phyloP scores from a whole-genome alignment of 2,113 vertebrate species.

The Hiodon tergisus region DNA sequence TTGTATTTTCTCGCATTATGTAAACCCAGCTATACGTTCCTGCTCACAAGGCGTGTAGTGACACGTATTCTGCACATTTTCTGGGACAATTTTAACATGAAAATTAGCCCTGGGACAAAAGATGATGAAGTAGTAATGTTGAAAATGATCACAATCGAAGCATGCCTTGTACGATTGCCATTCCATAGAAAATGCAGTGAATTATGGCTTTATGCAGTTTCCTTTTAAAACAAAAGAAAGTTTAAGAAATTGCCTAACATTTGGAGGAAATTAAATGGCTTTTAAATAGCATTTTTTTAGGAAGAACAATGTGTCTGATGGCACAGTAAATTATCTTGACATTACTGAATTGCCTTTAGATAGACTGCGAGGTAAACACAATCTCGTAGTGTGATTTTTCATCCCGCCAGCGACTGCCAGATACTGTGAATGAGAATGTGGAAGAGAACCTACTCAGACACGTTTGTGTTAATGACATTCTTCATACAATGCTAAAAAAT shows the following conservation, averaged over 20 bases:
- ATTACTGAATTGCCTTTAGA: slow-evolving; percentile 25
- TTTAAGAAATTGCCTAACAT: neutral
- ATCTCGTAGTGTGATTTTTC: neutral
- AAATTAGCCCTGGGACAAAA: neutral
- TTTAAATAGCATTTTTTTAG: slow-evolving; percentile 15
- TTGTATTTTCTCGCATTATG: slow-evolving; percentile 18
- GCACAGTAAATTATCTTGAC: slow-evolving; percentile 28
- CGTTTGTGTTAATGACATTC: neutral
- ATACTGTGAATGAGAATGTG: neutral
- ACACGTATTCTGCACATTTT: neutral
- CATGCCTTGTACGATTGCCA: neutral
- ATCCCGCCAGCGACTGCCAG: slow-evolving; percentile 4
- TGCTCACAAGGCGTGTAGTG: neutral
- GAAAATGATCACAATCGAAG: neutral
- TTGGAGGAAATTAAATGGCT: neutral
- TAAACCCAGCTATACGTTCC: slow-evolving; percentile 7
- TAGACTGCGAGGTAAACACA: slow-evolving; percentile 3
- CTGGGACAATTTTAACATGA: neutral
- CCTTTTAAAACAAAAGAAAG: slow-evolving; percentile 2
- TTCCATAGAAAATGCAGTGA: neutral
- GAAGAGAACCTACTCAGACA: neutral
- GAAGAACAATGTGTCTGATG: slow-evolving; percentile 8
- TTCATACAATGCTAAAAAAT: neutral
- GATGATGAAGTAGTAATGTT: neutral
- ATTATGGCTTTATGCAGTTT: slow-evolving; percentile 5